Percentiles rank a stretch among this genome's conserved stretches.
These are phyloP conservation scores for Gastrophryne carolinensis DNA, from an alignment of 2,797 vertebrate genomes.

Conservation along the genomic window DNA sequence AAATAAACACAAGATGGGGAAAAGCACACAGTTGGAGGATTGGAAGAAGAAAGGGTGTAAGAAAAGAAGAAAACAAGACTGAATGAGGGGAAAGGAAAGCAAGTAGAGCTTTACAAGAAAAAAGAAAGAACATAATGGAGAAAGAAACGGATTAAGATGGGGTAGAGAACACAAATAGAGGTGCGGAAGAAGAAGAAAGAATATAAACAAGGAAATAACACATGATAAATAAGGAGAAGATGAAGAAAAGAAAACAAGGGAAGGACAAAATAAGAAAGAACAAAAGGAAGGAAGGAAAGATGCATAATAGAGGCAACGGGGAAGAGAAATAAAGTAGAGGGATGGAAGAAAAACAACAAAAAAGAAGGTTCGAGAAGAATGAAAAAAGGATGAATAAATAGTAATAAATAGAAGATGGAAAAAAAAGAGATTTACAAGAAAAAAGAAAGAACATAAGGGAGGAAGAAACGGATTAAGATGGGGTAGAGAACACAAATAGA, in stretches of 20 bases:
- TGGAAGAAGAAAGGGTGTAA: neutral
- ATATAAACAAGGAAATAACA: too few species aligned
- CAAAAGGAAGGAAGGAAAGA: too few species aligned
- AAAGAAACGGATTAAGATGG: neutral
- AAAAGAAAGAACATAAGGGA: neutral
- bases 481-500: neutral
- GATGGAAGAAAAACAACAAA: neutral
- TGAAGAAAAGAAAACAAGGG: too few species aligned
- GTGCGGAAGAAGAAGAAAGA: too few species aligned
- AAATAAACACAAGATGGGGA: neutral
- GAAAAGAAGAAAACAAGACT: too few species aligned
- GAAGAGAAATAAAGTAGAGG: neutral
- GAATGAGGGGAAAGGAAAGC: neutral
- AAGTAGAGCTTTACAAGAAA: neutral
- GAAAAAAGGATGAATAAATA: too few species aligned
- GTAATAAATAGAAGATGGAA: too few species aligned
- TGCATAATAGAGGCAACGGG: neutral
- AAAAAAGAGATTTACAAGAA: neutral
- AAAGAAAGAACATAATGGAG: neutral
- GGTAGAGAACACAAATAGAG: neutral
- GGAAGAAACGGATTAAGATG: neutral
- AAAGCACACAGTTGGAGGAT: neutral
- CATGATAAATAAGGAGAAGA: too few species aligned
- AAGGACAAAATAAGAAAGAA: too few species aligned
- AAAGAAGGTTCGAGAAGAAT: too few species aligned